phyloP scores from a whole-genome alignment of 2,797 vertebrate genomes.

The Anisognathus igniventris region DNA sequence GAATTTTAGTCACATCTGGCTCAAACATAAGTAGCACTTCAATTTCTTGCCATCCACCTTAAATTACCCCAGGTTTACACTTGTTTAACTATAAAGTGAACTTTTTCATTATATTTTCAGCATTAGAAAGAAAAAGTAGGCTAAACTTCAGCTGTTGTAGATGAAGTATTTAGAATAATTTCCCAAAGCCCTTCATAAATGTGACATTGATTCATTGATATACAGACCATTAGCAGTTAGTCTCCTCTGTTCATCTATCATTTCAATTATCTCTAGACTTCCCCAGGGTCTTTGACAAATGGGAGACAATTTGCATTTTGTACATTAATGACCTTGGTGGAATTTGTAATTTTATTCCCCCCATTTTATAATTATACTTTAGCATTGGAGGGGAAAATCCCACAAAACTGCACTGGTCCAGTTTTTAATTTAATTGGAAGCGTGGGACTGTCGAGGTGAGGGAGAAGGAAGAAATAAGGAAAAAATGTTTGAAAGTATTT shows the following conservation, averaged over 20 bases:
- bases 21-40: not conserved
- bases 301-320: slow-evolving; percentile 72
- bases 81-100: not conserved
- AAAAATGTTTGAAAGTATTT: not conserved
- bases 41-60: not conserved
- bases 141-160: slow-evolving; percentile 65
- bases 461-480: not conserved
- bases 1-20: not conserved
- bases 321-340: slow-evolving; percentile 72
- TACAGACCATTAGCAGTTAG: slow-evolving; percentile 71
- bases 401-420: not conserved
- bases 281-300: slow-evolving; percentile 73
- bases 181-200: slow-evolving; percentile 70
- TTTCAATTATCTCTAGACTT: slow-evolving; percentile 76
- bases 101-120: slow-evolving; percentile 25
- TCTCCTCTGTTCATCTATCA: slow-evolving; percentile 76
- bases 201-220: slow-evolving; percentile 78
- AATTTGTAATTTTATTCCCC: slow-evolving; percentile 55
- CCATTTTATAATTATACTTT: not conserved
- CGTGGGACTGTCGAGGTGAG: accelerated
- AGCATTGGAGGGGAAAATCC: not conserved
- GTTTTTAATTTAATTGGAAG: not conserved
- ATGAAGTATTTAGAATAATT: slow-evolving; percentile 69
- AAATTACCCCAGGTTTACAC: not conserved
- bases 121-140: slow-evolving; percentile 50